Evolutionary conservation across 2,113 vertebrate genomes (phyloP).

Genomic region (Eidolon helvum): DNA sequence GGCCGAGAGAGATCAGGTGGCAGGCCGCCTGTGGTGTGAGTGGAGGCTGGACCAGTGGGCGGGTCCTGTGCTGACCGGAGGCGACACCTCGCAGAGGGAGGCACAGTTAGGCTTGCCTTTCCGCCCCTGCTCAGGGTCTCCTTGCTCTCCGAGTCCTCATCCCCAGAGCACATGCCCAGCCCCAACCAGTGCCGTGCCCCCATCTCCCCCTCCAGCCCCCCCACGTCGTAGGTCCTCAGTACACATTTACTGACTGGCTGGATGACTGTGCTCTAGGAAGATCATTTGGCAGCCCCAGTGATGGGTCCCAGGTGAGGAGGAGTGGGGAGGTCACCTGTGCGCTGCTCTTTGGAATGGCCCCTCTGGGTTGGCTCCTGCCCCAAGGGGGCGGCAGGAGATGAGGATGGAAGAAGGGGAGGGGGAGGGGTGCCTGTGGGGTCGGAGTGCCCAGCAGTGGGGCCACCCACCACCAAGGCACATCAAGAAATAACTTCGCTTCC

Average conservation of each 20-base stretch:
- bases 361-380: not conserved
- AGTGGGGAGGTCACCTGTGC: not conserved
- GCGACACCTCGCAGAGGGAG: not conserved
- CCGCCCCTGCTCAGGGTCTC: not conserved
- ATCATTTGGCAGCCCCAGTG: not conserved
- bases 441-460: not conserved
- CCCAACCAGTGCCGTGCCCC: not conserved
- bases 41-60: not conserved
- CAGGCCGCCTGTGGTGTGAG: no score
- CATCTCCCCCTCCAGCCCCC: not conserved
- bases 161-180: not conserved
- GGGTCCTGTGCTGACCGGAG: rapidly evolving
- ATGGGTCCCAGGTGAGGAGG: not conserved
- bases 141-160: not conserved
- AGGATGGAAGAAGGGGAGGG: not conserved
- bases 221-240: not conserved
- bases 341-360: not conserved
- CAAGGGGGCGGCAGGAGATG: not conserved
- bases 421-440: not conserved
- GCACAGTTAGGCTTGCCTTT: not conserved
- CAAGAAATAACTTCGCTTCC: not conserved
- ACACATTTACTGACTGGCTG: not conserved
- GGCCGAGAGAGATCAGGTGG: not conserved
- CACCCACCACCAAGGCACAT: not conserved
- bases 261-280: not conserved